These are phyloP conservation scores for Ranitomeya imitator DNA, from an alignment of 2,113 vertebrate species.

Conservation along the genomic window DNA sequence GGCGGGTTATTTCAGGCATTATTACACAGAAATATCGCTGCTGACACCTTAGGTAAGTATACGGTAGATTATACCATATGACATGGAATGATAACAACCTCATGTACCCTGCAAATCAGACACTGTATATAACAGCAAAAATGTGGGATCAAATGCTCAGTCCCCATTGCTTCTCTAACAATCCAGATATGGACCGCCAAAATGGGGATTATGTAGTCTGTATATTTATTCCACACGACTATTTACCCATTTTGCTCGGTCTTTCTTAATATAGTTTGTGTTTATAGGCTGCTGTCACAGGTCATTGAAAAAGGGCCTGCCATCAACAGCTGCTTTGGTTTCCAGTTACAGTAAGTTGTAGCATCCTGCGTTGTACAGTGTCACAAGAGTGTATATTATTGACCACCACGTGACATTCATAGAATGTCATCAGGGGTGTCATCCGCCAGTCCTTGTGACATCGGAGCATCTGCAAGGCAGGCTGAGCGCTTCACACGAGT, in stretches of 20 bases:
- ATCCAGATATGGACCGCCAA: too few relatives aligned
- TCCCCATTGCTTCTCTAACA: too few relatives aligned
- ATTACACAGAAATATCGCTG: too few relatives aligned
- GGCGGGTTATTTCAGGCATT: too few relatives aligned
- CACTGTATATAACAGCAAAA: too few relatives aligned
- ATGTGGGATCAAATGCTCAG: too few relatives aligned
- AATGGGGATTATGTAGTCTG: too few relatives aligned
- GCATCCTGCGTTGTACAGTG: slow-evolving; percentile 59
- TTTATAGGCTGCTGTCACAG: neutral
- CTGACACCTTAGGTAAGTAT: too few relatives aligned
- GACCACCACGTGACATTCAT: slow-evolving; percentile 59
- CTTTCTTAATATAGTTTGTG: neutral
- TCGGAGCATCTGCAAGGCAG: neutral
- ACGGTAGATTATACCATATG: too few relatives aligned
- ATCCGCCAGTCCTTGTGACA: slow-evolving; percentile 53
- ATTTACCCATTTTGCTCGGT: neutral
- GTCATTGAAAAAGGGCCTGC: slow-evolving; percentile 56
- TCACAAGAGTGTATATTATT: slow-evolving; percentile 57
- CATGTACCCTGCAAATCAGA: too few relatives aligned
- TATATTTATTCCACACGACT: too few relatives aligned
- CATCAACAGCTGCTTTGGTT: slow-evolving; percentile 82
- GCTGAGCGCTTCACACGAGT: slow-evolving; percentile 60
- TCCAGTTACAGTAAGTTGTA: slow-evolving; percentile 75
- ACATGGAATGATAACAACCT: too few relatives aligned
- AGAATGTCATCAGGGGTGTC: slow-evolving; percentile 61